Evolutionary conservation across 1,140 invertebrate species (phyloP).

Genomic region (Notospermus geniculatus): DNA sequence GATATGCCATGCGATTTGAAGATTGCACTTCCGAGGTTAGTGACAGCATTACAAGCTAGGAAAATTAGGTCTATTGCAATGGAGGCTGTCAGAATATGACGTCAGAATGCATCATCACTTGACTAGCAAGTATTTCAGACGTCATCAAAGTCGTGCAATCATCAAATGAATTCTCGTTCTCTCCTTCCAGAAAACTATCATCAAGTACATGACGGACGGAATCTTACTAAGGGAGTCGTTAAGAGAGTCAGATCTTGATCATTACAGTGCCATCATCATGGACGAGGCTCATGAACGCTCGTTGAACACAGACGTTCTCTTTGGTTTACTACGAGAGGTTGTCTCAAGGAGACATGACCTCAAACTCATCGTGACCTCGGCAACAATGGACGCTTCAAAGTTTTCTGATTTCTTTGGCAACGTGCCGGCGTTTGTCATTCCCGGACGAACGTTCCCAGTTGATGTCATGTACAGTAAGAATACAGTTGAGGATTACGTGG

Average conservation of each 20-base stretch:
- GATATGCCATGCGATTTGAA: conserved; percentile 99
- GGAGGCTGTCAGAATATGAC: too few relatives aligned
- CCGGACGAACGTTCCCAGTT: conserved; percentile 91
- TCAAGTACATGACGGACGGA: conserved; percentile 99
- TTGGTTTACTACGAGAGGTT: conserved; percentile 92
- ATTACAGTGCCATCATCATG: conserved; percentile 97
- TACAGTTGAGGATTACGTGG: conserved; percentile 97
- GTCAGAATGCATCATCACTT: too few relatives aligned
- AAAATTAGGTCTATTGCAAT: too few relatives aligned
- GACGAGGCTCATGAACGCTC: conserved; percentile 99
- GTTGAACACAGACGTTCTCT: conserved; percentile 96
- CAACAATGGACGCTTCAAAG: conserved; percentile 98
- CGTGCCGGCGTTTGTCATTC: conserved; percentile 94
- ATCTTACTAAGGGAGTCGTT: conserved; percentile 93
- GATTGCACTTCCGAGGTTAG: conserved; percentile 90
- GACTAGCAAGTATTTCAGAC: too few relatives aligned
- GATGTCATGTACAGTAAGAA: conserved; percentile 93
- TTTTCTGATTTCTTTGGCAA: conserved; percentile 99
- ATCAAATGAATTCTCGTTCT: too few relatives aligned
- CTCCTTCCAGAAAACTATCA: conserved; percentile 72
- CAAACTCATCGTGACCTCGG: conserved; percentile 98
- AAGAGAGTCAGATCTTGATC: conserved; percentile 89
- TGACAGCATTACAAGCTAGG: conserved; percentile 10
- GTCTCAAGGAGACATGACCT: conserved; percentile 90
- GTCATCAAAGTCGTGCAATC: too few relatives aligned